Evolutionary conservation across 2,113 vertebrate species (phyloP), one percentile per base, ranked within the genome.

Genomic region (Phycodurus eques): DNA sequence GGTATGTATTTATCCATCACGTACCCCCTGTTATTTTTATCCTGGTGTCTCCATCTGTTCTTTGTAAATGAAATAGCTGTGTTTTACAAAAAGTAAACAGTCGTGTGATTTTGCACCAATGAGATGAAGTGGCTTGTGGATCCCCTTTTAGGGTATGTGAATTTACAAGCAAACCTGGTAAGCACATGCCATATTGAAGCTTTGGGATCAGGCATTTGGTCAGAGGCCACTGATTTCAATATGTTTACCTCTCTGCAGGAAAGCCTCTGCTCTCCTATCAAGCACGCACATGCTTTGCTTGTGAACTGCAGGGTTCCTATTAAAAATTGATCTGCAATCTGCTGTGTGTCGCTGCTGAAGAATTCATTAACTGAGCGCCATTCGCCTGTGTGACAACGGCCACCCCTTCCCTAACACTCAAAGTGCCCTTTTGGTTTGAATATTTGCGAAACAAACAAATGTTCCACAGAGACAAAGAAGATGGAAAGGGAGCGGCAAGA

Each of bases 261-360:
- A 74, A 82, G 80, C 83, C 72, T 73, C 83, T 79, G 80, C 72
- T 74, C 78, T 79, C 87, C 89, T 90, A 92, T 92, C 90, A 90
- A 87, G 82, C 74, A 75, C 67, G 14, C 66, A 51, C 81, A 71
- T 62, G 2, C 70, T 65, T 74, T 80, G 86, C 87, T 87, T 88
- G 86, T 80, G 89, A 89, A 90, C 88, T 84, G 84, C 83, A 71
- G 83, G 84, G 80, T 81, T 89, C 89, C 90, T 92, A 93, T 93
- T 93, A 93, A 92, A 93, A 92, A 93, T 93, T 91, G 87, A 93
- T 93, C 90, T 86, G 76, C 90, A 89, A 92, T 92, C 91, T 92
- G 92, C 89, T 89, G 82, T 90, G 88, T 89, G 83, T 91, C 77
- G 76, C 88, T 85, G 90, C 86, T 82, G 82, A 93, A 87, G 89